A percentile compares a stretch with the other conserved stretches of the same genome.
phyloP scores from a whole-genome alignment of 2,797 vertebrate genomes.

The Betta splendens region DNA sequence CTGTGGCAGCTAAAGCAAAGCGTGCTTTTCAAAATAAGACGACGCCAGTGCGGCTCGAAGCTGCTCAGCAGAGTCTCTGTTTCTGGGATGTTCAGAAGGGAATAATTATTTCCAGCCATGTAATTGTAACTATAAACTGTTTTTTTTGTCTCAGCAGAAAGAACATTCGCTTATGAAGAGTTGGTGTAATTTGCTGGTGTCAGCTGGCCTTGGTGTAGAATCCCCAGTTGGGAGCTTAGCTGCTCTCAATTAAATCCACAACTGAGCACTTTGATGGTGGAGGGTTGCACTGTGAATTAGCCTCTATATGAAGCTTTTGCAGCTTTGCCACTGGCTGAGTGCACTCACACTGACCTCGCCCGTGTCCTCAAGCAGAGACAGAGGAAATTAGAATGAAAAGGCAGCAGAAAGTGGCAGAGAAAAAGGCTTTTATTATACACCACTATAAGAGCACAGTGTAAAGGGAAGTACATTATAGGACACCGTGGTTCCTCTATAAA shows the following conservation, averaged over 20 bases:
- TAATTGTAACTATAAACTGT: slow-evolving; percentile 52
- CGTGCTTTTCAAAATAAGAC: slow-evolving; percentile 1
- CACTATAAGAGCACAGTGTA: slow-evolving; percentile 6
- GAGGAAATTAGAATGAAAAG: slow-evolving; percentile 53
- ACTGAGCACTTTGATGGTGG: slow-evolving; percentile 68
- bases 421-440: slow-evolving; percentile 28
- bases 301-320: slow-evolving; percentile 63
- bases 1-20: neutral
- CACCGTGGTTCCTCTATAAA: slow-evolving; percentile 14
- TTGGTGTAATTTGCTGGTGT: slow-evolving; percentile 63
- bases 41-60: neutral
- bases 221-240: slow-evolving; percentile 70
- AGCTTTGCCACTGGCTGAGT: slow-evolving; percentile 61
- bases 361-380: slow-evolving; percentile 53
- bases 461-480: slow-evolving; percentile 27
- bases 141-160: slow-evolving; percentile 64
- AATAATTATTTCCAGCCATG: slow-evolving; percentile 42
- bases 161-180: slow-evolving; percentile 54
- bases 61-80: slow-evolving; percentile 32
- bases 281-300: slow-evolving; percentile 66
- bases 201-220: slow-evolving; percentile 57
- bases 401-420: slow-evolving; percentile 28
- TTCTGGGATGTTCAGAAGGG: slow-evolving; percentile 33
- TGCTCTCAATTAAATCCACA: slow-evolving; percentile 74
- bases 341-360: slow-evolving; percentile 67